A percentile compares a stretch with the other conserved stretches of the same genome.
Evolutionary conservation across 2,888 invertebrate genomes (phyloP).

Genomic region (Mayetiola destructor): DNA sequence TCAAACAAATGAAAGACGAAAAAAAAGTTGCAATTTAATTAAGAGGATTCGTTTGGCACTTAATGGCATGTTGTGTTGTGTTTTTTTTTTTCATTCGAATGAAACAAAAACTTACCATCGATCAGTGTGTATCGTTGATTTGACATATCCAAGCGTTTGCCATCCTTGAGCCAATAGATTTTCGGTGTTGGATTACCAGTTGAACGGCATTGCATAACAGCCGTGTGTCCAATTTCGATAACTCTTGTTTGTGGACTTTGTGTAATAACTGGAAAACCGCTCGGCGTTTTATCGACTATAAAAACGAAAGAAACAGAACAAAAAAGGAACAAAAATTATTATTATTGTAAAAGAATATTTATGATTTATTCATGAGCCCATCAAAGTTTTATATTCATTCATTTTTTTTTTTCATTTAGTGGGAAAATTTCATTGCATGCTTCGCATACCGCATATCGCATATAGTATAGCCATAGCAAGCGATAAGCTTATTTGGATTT

Average conservation of each 20-base stretch:
- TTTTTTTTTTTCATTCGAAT: background rate
- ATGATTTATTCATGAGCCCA: too few species aligned
- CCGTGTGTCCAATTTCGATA: conserved; percentile 88
- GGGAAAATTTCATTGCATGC: too few species aligned
- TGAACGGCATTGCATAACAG: conserved; percentile 78
- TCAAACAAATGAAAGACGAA: too few species aligned
- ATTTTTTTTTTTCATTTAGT: too few species aligned
- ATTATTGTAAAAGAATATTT: too few species aligned
- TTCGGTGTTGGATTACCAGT: conserved; percentile 66
- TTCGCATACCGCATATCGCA: too few species aligned
- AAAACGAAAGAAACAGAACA: conserved; percentile 18
- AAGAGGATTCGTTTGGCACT: too few species aligned
- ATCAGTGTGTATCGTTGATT: conserved; percentile 75
- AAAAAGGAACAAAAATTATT: background rate
- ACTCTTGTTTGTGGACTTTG: conserved; percentile 83
- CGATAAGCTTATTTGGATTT: too few species aligned
- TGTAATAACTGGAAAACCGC: conserved; percentile 81
- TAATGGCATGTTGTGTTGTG: too few species aligned
- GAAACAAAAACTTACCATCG: conserved; percentile 44
- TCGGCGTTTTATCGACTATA: conserved; percentile 68
- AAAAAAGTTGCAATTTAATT: too few species aligned
- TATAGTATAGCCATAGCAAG: too few species aligned
- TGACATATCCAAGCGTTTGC: conserved; percentile 71
- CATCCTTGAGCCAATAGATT: conserved; percentile 89
- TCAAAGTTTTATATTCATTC: too few species aligned